Conservation (phyloP, 2,888 invertebrate species). For the Cosmia trapezina region DNA sequence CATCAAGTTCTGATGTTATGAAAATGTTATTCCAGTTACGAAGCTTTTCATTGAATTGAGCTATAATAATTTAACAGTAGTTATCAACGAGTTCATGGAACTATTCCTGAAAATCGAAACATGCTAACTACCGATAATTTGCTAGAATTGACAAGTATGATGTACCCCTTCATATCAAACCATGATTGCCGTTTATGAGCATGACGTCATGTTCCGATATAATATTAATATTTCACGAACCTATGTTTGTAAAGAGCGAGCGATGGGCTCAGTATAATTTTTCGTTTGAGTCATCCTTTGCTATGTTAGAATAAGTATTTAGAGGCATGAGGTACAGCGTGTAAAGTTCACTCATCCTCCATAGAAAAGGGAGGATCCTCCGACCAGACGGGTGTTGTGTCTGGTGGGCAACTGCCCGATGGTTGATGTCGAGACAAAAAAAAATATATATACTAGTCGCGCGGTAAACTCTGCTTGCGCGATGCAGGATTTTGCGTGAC, state of each 20-base stretch:
- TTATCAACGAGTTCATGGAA: constrained; percentile 28
- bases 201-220: constrained; percentile 3
- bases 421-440: too few relatives aligned
- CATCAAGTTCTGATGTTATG: not conserved
- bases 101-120: constrained; percentile 15
- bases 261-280: not conserved
- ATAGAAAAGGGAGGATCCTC: too few relatives aligned
- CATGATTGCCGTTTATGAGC: not conserved
- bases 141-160: constrained; percentile 20
- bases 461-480: too few relatives aligned
- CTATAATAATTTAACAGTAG: constrained; percentile 4
- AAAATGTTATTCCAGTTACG: constrained; percentile 7
- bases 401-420: too few relatives aligned
- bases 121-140: constrained; percentile 12
- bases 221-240: constrained; percentile 9
- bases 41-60: constrained; percentile 15
- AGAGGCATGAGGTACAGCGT: too few relatives aligned
- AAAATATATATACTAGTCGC: too few relatives aligned
- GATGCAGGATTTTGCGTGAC: too few relatives aligned
- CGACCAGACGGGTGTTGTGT: too few relatives aligned
- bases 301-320: not conserved
- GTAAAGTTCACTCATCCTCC: too few relatives aligned
- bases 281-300: not conserved
- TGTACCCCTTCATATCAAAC: constrained; percentile 19
- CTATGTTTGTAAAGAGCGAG: not conserved